Base-by-base conservation (phyloP, 53 echinoderm and acorn worm genomes). In the Henricia sp. region DNA sequence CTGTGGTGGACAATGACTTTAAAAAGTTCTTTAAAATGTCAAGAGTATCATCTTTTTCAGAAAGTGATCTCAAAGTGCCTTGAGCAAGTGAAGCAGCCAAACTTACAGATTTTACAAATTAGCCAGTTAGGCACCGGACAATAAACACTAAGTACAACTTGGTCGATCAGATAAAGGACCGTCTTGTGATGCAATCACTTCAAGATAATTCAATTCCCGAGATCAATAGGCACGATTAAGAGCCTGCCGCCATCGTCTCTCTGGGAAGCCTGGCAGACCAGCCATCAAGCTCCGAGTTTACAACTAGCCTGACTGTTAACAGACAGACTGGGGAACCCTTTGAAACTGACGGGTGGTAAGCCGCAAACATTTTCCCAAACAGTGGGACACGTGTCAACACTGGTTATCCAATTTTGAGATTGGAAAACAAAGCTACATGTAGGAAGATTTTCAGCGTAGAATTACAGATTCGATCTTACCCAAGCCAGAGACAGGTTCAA, bases 301-400 rank as follows among this genome's bases (percentile, higher is more conserved):
- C 29, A 3, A 70, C 46, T 19, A 10, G 0, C 24, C 56, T n/a
- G 9, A 74, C n/a, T 55, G 24, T 55, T 52, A 37, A 32, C 12
- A 20, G 54, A 19, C 21, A 52, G 33, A 34, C 40, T 25, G 13
- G 58, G 8, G 42, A 23, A 76, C 76, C 38, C 25, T 21, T 16
- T 40, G 76, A 27, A n/a, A 12, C 6, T 24, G 29, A 56, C 76
- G 36, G 72, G 50, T 1, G 52, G 72, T 28, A 59, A 30, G 12
- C 76, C 29, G 76, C 76, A 23, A 46, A 62, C 32, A 43, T 30
- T 80, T 64, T 80, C 50, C 64, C 48, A 46, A 80, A 64, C 80
- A 80, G 64, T 48, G 50, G 80, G 80, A 80, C 48, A 50, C 50
- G 50, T 80, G 80, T 80, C 64, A 64, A 50, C 63, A 80, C 80